Base-by-base conservation (phyloP, 2,797 vertebrate genomes). In the Galaxias olidus region DNA sequence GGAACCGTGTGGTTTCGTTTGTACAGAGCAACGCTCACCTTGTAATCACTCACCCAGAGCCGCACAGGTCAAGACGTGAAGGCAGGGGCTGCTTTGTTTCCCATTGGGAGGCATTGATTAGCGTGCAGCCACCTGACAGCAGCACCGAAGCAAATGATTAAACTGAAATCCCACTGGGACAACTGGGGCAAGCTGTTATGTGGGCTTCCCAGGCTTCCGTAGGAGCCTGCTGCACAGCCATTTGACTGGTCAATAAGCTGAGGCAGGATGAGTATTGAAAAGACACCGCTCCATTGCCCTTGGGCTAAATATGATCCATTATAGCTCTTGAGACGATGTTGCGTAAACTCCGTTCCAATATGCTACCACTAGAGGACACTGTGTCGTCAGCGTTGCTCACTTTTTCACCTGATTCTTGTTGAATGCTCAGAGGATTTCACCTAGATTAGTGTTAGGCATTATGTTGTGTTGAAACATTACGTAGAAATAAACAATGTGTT, bases 321-420 rank as follows among this genome's bases (percentile, higher is more conserved):
- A 71, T 30, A 30, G 30, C 69, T 51, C 71, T 56, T 69, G 71
- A 70, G 66, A 58, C 61, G 45, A 57, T 64, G 73, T 60, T 66
- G 77, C 66, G 75, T 72, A 82, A 80, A 82, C 60, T 53, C 58
- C 10, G 42, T 17, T 73, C 59, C 83, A 66, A 11, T 49, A 18
- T 56, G 57, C 59, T n/a, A 63, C 82, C 90, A 85, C 84, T 80
- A 89, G 91, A 86, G 87, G 89, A 73, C 88, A 88, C 81, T 90
- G 78, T 86, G 80, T 69, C 74, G 72, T 79, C 76, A 85, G 78
- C 49, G 8, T 61, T 76, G 60, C 80, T 75, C 43, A 71, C 69
- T 66, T 67, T 66, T 55, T 45, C 58, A 59, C 18, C 40, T 30
- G 14, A 65, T 30, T 30, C 30, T 30, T 30, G 30, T 6, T 30